Evolutionary conservation across 2,113 vertebrate species (phyloP).

Genomic region (Anseranas semipalmata): DNA sequence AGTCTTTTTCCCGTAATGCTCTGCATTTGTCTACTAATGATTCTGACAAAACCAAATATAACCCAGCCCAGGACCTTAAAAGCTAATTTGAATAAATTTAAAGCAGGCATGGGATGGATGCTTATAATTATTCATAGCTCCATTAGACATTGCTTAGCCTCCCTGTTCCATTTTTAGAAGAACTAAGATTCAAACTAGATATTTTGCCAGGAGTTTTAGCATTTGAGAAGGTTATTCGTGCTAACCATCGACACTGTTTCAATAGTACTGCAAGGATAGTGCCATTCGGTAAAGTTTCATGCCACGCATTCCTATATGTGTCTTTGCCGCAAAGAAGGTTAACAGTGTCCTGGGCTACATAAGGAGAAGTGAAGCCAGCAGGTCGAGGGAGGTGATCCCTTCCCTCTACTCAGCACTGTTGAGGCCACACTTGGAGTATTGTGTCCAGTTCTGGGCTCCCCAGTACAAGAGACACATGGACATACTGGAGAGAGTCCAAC

Average conservation of each 20-base stretch:
- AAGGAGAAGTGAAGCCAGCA: background rate
- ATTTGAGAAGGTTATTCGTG: background rate
- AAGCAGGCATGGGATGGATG: background rate
- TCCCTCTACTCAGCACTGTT: background rate
- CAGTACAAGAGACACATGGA: background rate
- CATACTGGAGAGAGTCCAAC: accelerated
- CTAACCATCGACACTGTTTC: background rate
- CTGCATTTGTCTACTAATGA: constrained; percentile 70
- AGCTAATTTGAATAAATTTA: constrained; percentile 64
- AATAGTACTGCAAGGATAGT: background rate
- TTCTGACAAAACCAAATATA: constrained; percentile 70
- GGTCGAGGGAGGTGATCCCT: background rate
- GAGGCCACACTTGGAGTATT: background rate
- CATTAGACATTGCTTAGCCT: background rate
- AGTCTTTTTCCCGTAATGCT: constrained; percentile 53
- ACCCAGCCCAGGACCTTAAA: constrained; percentile 45
- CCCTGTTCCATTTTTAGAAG: constrained; percentile 27
- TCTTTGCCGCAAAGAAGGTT: background rate
- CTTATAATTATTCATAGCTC: constrained; percentile 58
- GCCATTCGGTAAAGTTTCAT: background rate
- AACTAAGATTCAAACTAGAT: background rate
- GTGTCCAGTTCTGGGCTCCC: background rate
- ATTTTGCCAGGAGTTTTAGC: constrained; percentile 7
- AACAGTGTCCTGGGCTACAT: background rate
- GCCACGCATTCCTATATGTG: background rate